A percentile compares a stretch with the other conserved stretches of the same genome.
Evolutionary conservation across 2,797 vertebrate species (phyloP).

Genomic region (Schizopygopsis malacanthus): DNA sequence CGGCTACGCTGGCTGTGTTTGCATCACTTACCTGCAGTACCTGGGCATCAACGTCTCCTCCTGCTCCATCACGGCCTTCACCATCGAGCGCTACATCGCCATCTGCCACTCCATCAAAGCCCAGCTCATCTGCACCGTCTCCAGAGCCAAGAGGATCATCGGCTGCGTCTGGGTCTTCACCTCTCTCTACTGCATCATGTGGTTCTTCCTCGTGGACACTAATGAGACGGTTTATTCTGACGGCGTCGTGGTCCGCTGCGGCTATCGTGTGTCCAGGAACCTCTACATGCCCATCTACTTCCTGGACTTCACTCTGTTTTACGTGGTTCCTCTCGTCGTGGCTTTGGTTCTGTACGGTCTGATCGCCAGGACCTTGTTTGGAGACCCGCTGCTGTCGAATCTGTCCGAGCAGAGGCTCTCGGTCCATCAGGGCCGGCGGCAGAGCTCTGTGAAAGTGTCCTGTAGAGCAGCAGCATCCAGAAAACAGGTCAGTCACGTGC

Average conservation of each 20-base stretch:
- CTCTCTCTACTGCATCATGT: constrained; percentile 87
- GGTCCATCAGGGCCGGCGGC: constrained; percentile 72
- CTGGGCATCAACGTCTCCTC: constrained; percentile 89
- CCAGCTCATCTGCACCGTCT: constrained; percentile 86
- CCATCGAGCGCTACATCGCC: constrained; percentile 87
- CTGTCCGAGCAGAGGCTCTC: constrained; percentile 74
- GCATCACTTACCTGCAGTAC: constrained; percentile 91
- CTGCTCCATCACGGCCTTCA: constrained; percentile 89
- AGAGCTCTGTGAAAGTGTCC: constrained; percentile 68
- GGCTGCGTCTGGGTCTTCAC: constrained; percentile 86
- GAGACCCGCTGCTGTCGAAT: constrained; percentile 76
- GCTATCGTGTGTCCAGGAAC: constrained; percentile 85
- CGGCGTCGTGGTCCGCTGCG: constrained; percentile 83
- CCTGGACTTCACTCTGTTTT: constrained; percentile 88
- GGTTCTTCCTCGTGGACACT: constrained; percentile 91
- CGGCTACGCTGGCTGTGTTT: constrained; percentile 85
- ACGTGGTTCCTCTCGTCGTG: constrained; percentile 80
- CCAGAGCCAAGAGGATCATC: constrained; percentile 87
- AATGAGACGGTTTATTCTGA: constrained; percentile 80
- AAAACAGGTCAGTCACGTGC: constrained; percentile 77
- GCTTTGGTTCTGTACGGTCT: constrained; percentile 83
- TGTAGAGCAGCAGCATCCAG: constrained; percentile 76
- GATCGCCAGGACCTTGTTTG: constrained; percentile 84
- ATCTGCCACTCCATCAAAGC: constrained; percentile 89
- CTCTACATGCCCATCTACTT: constrained; percentile 91